A percentile compares a stretch with the other conserved stretches of the same genome.
phyloP scores from a whole-genome alignment of 2,888 invertebrate genomes.

The Metopia argyrocephala region DNA sequence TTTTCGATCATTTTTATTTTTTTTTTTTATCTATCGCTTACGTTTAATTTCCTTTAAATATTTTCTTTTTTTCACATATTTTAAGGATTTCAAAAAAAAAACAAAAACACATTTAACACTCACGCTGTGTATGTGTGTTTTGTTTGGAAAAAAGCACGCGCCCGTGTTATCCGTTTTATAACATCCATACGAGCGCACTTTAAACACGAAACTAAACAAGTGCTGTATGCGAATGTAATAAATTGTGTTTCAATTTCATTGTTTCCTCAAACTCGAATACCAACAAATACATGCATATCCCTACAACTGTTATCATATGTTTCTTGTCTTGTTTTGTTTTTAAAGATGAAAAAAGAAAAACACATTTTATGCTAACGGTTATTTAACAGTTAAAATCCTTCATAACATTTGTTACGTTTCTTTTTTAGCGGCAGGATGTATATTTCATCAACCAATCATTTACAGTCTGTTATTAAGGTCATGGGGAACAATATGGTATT shows the following conservation, averaged over 20 bases:
- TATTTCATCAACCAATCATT: too few relatives aligned
- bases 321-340: slow-evolving; percentile 15
- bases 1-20: neutral
- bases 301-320: slow-evolving; percentile 38
- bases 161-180: slow-evolving; percentile 65
- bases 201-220: slow-evolving; percentile 77
- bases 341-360: too few relatives aligned
- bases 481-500: slow-evolving; percentile 33
- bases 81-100: neutral
- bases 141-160: slow-evolving; percentile 31
- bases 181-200: slow-evolving; percentile 78
- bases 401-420: neutral
- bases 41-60: neutral
- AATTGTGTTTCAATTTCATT: slow-evolving; percentile 62
- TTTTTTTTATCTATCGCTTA: neutral
- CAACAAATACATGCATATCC: slow-evolving; percentile 33
- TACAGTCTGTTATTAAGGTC: neutral
- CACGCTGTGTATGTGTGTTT: slow-evolving; percentile 38
- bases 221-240: slow-evolving; percentile 53
- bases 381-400: slow-evolving; percentile 31
- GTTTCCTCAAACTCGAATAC: slow-evolving; percentile 17
- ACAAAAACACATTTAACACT: slow-evolving; percentile 21
- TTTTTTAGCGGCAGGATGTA: slow-evolving; percentile 4
- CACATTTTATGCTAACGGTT: neutral
- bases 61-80: neutral